Evolutionary conservation across 2,888 invertebrate genomes (phyloP), one percentile per base, ranked within the genome.

Genomic region (Agelastica alni): DNA sequence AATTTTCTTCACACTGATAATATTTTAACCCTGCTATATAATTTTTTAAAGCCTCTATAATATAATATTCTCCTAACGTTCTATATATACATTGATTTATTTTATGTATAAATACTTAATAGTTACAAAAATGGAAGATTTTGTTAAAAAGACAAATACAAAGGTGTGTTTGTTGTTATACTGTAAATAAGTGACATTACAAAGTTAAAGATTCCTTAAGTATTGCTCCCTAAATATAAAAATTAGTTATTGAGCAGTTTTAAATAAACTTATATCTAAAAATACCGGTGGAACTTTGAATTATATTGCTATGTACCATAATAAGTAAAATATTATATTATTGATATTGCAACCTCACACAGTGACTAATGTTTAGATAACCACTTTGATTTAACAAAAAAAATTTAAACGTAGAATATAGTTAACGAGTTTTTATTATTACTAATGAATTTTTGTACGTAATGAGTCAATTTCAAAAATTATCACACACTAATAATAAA

Each of bases 211-310:
- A 39, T 51, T 43, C 39, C 47, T 56, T 51, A 58, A 54, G 61
- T 68, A 68, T 69, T 68, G 69, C 69, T 69, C 68, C 68, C 64
- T 61, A 63, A 60, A 60, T 48, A 59, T 62, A 45, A 58, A 53
- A 57, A 52, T 54, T 52, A 54, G 36, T 51, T 43, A 44, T 64
- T 63, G 62, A 64, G 64, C 62, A 63, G 46, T 34, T 41, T 41
- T 14, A 30, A 45, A 22, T 30, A 34, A 39, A 46, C 30, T 34
- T 31, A 34, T 26, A 31, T 36, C 34, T 26, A 43, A 42, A n/a
- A 51, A 7, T 12, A 34, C 20, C 12, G 16, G 14, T 49, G 14
- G n/a, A 20, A 43, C n/a, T 31, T 17, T 20, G 2, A 26, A 26
- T 6, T 6, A 26, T 26, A 26, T 26, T 26, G 26, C 26, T 26